Percentiles rank a stretch among this genome's conserved stretches.
These are phyloP conservation scores for Gastracanthus pulcherrimus DNA, from an alignment of 2,888 invertebrate species.

Conservation along the genomic window DNA sequence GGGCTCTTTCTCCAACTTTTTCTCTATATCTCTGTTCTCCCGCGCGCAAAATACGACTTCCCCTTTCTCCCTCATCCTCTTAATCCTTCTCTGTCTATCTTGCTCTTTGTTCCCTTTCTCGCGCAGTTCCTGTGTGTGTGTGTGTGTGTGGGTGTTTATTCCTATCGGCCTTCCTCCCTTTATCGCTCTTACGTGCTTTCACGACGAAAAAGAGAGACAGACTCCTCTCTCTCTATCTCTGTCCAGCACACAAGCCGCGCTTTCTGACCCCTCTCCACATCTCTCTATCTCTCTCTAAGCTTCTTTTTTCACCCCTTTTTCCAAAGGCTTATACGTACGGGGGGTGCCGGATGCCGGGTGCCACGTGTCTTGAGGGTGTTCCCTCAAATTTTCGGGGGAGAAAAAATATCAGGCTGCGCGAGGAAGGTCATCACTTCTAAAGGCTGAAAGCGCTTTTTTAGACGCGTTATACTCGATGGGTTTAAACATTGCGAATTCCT, in stretches of 20 bases:
- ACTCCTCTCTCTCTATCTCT: not conserved
- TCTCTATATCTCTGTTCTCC: not conserved
- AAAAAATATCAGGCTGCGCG: too few relatives aligned
- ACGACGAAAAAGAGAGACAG: too few relatives aligned
- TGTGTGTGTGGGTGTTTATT: not conserved
- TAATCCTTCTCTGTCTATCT: constrained; percentile 6
- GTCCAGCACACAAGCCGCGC: too few relatives aligned
- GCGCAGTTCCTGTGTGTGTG: not conserved
- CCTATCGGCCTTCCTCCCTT: not conserved
- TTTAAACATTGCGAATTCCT: constrained; percentile 25
- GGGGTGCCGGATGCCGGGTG: not conserved
- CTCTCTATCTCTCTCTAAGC: not conserved
- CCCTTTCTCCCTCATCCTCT: constrained; percentile 44
- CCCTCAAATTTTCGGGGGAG: constrained; percentile 8
- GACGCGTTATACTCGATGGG: not conserved
- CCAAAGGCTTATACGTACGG: constrained; percentile 14
- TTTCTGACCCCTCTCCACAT: constrained; percentile 19
- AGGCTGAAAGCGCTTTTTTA: not conserved
- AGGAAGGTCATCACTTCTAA: not conserved
- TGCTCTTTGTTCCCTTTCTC: constrained; percentile 18
- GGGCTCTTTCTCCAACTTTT: constrained; percentile 5
- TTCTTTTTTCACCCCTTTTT: constrained; percentile 13
- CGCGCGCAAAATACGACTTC: constrained; percentile 21
- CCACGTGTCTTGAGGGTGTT: constrained; percentile 17
- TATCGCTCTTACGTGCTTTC: not conserved